Conservation (phyloP, 2,113 vertebrate species). For the Dipodomys spectabilis region DNA sequence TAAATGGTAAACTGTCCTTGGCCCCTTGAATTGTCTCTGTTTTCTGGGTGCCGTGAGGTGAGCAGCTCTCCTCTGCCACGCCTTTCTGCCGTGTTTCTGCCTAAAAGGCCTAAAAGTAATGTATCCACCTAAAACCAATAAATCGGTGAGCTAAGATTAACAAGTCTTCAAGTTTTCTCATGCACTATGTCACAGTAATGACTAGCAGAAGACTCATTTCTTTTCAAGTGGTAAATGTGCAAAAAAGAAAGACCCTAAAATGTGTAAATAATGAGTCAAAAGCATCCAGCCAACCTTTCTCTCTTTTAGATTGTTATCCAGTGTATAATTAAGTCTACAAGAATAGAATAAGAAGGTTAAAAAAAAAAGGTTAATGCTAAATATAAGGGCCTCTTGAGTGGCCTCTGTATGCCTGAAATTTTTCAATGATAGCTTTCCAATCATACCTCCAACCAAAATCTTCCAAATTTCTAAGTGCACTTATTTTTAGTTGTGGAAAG, state of each 20-base stretch:
- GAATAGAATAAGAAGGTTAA: not conserved
- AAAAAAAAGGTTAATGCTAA: not conserved
- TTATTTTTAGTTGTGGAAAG: not conserved
- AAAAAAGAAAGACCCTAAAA: constrained; percentile 7
- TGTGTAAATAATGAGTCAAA: constrained; percentile 1
- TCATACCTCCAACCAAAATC: constrained; percentile 41
- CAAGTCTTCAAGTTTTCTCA: not conserved
- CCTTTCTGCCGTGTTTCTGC: not conserved
- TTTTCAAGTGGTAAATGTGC: constrained; percentile 40
- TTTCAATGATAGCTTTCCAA: constrained; percentile 42
- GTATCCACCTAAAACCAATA: not conserved
- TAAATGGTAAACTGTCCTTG: not conserved
- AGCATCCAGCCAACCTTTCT: constrained; percentile 3
- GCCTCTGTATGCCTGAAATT: not conserved
- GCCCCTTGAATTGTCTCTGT: not conserved
- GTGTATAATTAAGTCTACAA: not conserved
- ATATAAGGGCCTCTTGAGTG: not conserved
- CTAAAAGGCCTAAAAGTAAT: not conserved
- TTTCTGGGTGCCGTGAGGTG: not conserved
- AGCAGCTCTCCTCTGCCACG: not conserved
- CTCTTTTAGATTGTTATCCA: not conserved
- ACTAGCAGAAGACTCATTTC: not conserved
- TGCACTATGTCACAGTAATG: not conserved
- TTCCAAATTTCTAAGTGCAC: constrained; percentile 15
- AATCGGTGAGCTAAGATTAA: not conserved